These are phyloP conservation scores for Seladonia tumulorum DNA, from an alignment of 2,888 invertebrate genomes.

Conservation along the genomic window DNA sequence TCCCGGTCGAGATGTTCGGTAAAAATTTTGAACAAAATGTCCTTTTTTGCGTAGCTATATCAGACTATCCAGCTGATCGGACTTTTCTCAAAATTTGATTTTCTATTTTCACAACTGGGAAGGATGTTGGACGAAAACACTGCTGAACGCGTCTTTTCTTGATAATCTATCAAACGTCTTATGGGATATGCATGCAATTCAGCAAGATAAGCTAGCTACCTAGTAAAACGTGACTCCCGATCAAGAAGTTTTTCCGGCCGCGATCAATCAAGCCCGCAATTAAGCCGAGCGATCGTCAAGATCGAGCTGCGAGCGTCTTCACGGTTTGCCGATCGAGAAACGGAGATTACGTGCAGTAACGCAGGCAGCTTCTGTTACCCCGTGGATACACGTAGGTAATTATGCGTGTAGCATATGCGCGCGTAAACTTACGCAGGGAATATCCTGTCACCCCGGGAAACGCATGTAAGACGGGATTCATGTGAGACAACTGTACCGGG, in stretches of 20 bases:
- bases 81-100: too few relatives aligned
- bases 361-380: conserved; percentile 1
- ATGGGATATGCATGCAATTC: not conserved
- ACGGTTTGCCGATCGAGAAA: conserved; percentile 32
- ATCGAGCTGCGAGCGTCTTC: not conserved
- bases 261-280: conserved; percentile 1
- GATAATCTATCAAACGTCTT: not conserved
- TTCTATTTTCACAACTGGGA: not conserved
- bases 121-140: not conserved
- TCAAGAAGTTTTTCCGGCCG: not conserved
- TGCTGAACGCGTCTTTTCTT: not conserved
- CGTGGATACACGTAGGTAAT: conserved; percentile 27
- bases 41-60: too few relatives aligned
- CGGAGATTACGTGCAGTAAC: conserved; percentile 16
- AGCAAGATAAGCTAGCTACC: not conserved
- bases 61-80: too few relatives aligned
- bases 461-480: conserved; percentile 39
- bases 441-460: conserved; percentile 12
- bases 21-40: too few relatives aligned
- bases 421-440: conserved; percentile 31
- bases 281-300: conserved; percentile 6
- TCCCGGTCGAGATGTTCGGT: too few relatives aligned
- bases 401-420: conserved; percentile 37
- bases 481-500: conserved; percentile 19
- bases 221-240: conserved; percentile 4